A percentile compares a stretch with the other conserved stretches of the same genome.
Evolutionary conservation across 1,140 invertebrate genomes (phyloP).

Genomic region (Mycetomoellerius zeteki): DNA sequence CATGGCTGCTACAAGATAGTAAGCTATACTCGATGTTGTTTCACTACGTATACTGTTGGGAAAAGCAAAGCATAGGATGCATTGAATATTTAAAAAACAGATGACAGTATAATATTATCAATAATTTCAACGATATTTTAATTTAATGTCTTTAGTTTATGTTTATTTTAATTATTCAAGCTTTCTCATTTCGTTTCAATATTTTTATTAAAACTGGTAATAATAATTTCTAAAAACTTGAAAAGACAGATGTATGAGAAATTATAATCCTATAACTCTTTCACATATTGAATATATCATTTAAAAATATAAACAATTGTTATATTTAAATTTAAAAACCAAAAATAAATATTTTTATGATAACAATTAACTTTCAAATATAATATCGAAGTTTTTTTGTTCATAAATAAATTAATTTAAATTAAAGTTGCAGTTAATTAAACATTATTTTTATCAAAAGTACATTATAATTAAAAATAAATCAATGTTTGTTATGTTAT

Average conservation of each 20-base stretch:
- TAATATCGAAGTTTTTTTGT: neutral
- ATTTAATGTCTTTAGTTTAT: neutral
- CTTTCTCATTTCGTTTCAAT: neutral
- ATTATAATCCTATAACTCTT: neutral
- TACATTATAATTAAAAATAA: neutral
- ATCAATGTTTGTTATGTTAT: neutral
- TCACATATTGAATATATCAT: neutral
- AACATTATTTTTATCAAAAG: neutral
- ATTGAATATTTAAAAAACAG: neutral
- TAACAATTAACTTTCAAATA: neutral
- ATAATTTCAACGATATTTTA: constrained; percentile 12
- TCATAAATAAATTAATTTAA: constrained; percentile 4
- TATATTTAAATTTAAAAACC: neutral
- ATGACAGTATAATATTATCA: neutral
- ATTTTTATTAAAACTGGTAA: constrained; percentile 2
- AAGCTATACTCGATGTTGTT: constrained; percentile 5
- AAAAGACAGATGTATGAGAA: neutral
- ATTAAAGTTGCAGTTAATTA: constrained; percentile 4
- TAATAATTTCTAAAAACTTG: neutral
- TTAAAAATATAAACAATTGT: neutral
- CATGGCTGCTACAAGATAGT: constrained; percentile 77
- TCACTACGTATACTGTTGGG: neutral
- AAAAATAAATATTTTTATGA: neutral
- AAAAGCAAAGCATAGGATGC: constrained; percentile 2
- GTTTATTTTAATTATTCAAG: neutral